Conservation (phyloP, 2,113 vertebrate genomes). For the Syngnathus floridae region DNA sequence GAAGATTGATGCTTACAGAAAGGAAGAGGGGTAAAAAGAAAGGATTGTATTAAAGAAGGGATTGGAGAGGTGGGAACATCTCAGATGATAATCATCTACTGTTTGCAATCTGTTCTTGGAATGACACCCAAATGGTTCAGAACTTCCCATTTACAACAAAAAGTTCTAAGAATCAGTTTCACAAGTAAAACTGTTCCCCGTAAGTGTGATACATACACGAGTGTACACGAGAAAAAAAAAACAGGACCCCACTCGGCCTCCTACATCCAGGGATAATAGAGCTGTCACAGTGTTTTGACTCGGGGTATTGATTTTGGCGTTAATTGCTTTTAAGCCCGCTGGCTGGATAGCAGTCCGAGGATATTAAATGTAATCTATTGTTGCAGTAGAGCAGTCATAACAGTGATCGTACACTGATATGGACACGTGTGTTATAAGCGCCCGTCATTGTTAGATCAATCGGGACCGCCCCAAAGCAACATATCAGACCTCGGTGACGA, state of each 20-base stretch:
- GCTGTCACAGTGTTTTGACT: constrained; percentile 68
- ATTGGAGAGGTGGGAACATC: constrained; percentile 17
- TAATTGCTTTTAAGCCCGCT: constrained; percentile 62
- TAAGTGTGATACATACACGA: not conserved
- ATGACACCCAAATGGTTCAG: not conserved
- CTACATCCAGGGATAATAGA: constrained; percentile 64
- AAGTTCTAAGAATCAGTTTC: not conserved
- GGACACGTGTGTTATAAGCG: constrained; percentile 55
- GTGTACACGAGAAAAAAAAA: not conserved
- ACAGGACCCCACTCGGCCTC: constrained; percentile 33
- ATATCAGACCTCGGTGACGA: not conserved
- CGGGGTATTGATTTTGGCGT: constrained; percentile 64
- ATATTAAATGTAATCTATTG: constrained; percentile 64
- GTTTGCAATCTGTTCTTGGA: constrained; percentile 12
- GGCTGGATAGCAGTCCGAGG: constrained; percentile 48
- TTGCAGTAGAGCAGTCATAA: constrained; percentile 54
- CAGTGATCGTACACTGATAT: constrained; percentile 65
- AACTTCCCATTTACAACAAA: not conserved
- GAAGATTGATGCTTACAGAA: constrained; percentile 37
- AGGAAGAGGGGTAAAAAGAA: constrained; percentile 23
- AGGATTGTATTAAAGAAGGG: constrained; percentile 17
- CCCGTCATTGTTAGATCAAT: constrained; percentile 62
- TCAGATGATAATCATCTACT: not conserved
- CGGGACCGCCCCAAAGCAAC: constrained; percentile 25
- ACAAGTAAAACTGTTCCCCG: not conserved